Conservation (phyloP, 2,113 vertebrate genomes). For the Colinus virginianus region DNA sequence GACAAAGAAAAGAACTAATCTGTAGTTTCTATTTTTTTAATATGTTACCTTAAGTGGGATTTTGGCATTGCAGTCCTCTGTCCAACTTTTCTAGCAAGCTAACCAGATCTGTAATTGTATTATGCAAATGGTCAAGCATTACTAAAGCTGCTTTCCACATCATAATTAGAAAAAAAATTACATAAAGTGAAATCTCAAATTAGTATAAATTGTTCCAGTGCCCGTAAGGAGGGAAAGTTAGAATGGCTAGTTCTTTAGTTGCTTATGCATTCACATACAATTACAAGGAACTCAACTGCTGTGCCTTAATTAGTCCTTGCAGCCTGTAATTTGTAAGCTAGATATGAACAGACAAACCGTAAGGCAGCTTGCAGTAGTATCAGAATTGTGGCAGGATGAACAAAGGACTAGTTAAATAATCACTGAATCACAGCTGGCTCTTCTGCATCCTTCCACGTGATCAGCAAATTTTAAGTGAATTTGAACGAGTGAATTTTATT, state of each 20-base stretch:
- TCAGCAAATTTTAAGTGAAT: slow-evolving; percentile 8
- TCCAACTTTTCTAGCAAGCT: background rate
- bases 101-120: slow-evolving; percentile 2
- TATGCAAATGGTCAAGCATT: slow-evolving; percentile 10
- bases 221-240: background rate
- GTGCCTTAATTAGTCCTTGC: slow-evolving; percentile 9
- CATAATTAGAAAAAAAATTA: slow-evolving; percentile 7
- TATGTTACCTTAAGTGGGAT: background rate
- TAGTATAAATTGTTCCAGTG: background rate
- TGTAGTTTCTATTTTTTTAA: background rate
- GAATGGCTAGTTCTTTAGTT: background rate
- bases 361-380: slow-evolving; percentile 6
- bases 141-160: slow-evolving; percentile 1
- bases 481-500: background rate
- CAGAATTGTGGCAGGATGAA: background rate
- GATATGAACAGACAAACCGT: slow-evolving; percentile 24
- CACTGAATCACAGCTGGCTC: slow-evolving; percentile 1
- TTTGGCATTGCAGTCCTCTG: background rate
- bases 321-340: slow-evolving; percentile 43
- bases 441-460: background rate
- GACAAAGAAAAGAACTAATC: background rate
- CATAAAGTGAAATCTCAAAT: background rate
- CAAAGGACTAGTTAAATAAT: slow-evolving; percentile 14
- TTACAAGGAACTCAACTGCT: slow-evolving; percentile 1
- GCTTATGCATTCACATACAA: background rate